These are phyloP conservation scores for Punctoribates punctum DNA, from an alignment of 2,888 invertebrate species.

Conservation along the genomic window DNA sequence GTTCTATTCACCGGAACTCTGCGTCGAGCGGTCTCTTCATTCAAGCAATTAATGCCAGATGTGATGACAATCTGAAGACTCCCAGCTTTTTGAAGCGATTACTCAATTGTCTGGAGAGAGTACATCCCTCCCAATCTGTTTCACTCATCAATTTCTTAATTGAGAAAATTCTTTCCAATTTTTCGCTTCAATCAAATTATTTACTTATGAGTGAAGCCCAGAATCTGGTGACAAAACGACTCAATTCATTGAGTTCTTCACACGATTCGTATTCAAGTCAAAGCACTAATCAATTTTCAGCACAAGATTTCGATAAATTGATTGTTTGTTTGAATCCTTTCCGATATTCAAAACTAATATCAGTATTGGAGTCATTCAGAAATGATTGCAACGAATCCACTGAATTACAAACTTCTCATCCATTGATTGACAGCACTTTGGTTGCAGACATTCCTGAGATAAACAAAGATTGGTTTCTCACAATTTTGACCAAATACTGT, in stretches of 20 bases:
- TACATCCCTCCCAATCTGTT: constrained; percentile 66
- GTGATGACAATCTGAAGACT: constrained; percentile 57
- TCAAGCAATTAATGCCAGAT: constrained; percentile 66
- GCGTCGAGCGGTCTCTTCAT: constrained; percentile 68
- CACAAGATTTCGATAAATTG: constrained; percentile 28
- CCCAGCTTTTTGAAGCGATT: constrained; percentile 67
- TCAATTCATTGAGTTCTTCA: constrained; percentile 20
- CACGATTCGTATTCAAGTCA: background rate
- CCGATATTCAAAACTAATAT: background rate
- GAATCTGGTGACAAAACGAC: constrained; percentile 15
- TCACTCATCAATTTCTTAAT: constrained; percentile 63
- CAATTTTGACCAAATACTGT: constrained; percentile 32
- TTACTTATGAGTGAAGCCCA: constrained; percentile 36
- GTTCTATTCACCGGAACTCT: constrained; percentile 62
- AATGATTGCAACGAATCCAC: background rate
- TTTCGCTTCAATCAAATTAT: constrained; percentile 54
- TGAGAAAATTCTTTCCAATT: constrained; percentile 64
- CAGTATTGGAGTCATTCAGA: constrained; percentile 22
- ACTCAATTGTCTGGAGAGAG: constrained; percentile 65
- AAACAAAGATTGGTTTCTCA: constrained; percentile 38
- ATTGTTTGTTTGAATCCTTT: background rate
- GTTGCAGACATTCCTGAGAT: constrained; percentile 25
- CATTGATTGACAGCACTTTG: constrained; percentile 26
- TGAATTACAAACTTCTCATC: constrained; percentile 11
- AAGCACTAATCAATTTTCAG: background rate